These are phyloP conservation scores for Dryomyza anilis DNA, from an alignment of 2,888 invertebrate species.

Conservation along the genomic window DNA sequence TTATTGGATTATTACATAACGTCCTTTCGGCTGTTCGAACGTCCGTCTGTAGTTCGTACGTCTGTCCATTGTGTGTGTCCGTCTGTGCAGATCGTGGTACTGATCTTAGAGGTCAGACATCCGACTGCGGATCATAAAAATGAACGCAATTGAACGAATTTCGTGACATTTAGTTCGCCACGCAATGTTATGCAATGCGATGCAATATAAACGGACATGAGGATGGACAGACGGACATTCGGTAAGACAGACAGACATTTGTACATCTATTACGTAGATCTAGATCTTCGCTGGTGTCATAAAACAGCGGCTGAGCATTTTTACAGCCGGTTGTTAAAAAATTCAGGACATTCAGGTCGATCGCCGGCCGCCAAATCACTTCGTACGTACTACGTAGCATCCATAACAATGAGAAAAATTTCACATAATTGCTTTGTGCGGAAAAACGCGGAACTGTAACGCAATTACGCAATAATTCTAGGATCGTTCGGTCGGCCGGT, in stretches of 20 bases:
- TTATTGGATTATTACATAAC: not conserved
- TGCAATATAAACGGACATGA: not conserved
- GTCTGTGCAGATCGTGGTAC: no score
- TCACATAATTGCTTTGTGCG: no score
- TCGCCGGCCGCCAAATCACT: not conserved
- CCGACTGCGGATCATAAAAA: conserved; percentile 22
- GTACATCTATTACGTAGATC: conserved; percentile 33
- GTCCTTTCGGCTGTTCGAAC: not conserved
- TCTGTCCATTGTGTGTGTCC: not conserved
- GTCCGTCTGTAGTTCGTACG: not conserved
- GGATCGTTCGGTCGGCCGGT: no score
- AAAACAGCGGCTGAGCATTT: conserved; percentile 26
- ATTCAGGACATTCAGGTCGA: conserved; percentile 40
- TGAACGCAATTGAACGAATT: conserved; percentile 4
- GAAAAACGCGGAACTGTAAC: no score
- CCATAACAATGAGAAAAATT: no score
- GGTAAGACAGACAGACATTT: conserved; percentile 17
- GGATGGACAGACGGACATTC: conserved; percentile 15
- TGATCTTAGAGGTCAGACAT: conserved; percentile 2
- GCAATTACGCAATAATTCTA: no score
- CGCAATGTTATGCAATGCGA: conserved; percentile 48
- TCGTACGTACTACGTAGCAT: no score
- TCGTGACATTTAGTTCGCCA: conserved; percentile 20
- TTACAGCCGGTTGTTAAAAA: conserved; percentile 43
- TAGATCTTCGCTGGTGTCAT: conserved; percentile 37